Conservation (phyloP, 1,140 invertebrate species). For the Drosophila cardini region DNA sequence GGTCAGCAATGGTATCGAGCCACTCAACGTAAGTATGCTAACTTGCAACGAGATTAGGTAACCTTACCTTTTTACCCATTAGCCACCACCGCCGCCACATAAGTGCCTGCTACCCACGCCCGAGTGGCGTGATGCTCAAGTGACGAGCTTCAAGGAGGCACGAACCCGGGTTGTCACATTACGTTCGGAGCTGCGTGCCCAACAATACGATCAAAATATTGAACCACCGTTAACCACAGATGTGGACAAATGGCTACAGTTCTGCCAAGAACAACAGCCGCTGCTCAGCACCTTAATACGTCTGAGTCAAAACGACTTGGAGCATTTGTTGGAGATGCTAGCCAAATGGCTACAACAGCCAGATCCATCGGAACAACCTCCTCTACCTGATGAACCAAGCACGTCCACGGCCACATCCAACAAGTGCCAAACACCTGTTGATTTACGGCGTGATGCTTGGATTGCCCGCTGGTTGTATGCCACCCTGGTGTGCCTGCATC, state of each 20-base stretch:
- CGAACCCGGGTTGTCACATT: slow-evolving; percentile 52
- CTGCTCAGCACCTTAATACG: slow-evolving; percentile 65
- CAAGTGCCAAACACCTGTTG: slow-evolving; percentile 28
- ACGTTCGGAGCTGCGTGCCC: slow-evolving; percentile 50
- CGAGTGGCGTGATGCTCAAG: slow-evolving; percentile 71
- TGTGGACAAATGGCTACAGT: slow-evolving; percentile 59
- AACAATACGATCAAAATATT: slow-evolving; percentile 60
- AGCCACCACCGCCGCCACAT: slow-evolving; percentile 52
- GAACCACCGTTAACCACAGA: slow-evolving; percentile 72
- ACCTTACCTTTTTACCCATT: background rate
- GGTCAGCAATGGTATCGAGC: slow-evolving; percentile 7
- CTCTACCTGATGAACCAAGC: slow-evolving; percentile 15
- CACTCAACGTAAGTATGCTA: slow-evolving; percentile 44
- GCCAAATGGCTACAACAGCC: slow-evolving; percentile 67
- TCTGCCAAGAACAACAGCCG: slow-evolving; percentile 67
- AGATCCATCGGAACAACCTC: slow-evolving; percentile 7
- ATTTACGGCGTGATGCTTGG: slow-evolving; percentile 67
- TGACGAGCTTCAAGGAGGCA: slow-evolving; percentile 55
- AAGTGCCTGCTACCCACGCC: slow-evolving; percentile 64
- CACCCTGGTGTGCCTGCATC: slow-evolving; percentile 68
- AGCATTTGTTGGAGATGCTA: slow-evolving; percentile 66
- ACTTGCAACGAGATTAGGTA: background rate
- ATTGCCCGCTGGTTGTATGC: slow-evolving; percentile 78
- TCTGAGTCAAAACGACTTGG: slow-evolving; percentile 67
- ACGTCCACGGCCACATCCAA: slow-evolving; percentile 20